Conservation (phyloP, 2,113 vertebrate species). For the Neodontobutis hainanensis region DNA sequence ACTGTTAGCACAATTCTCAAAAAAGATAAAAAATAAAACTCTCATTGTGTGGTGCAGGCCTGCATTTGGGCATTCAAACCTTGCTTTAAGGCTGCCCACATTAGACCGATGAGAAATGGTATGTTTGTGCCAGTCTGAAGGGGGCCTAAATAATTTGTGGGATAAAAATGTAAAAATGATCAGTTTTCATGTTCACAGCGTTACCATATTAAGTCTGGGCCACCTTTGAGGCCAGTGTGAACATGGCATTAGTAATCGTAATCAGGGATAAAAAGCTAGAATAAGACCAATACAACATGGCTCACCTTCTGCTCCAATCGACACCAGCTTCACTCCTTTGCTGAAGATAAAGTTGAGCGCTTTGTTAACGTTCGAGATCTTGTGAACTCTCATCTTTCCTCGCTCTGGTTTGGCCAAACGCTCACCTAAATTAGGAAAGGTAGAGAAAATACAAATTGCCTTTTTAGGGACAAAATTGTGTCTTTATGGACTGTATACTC, state of each 20-base stretch:
- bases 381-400: constrained; percentile 98
- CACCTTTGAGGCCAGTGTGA: no score
- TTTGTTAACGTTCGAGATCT: constrained; percentile 99
- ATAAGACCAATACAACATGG: not conserved
- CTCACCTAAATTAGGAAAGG: constrained; percentile 81
- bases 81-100: not conserved
- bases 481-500: no score
- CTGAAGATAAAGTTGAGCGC: constrained; percentile 94
- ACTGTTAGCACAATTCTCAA: not conserved
- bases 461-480: not conserved
- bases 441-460: not conserved
- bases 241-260: not conserved
- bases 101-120: no score
- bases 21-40: no score
- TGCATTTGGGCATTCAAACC: not conserved
- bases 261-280: no score
- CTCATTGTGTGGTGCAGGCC: no score
- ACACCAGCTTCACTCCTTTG: constrained; percentile 98
- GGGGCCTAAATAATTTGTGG: no score
- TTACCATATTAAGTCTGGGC: not conserved
- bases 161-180: no score
- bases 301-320: constrained; percentile 97
- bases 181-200: not conserved
- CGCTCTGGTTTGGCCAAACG: constrained; percentile 97
- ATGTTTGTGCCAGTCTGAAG: no score